Conservation (phyloP, 2,888 invertebrate species). For the Chydorus sphaericus region DNA sequence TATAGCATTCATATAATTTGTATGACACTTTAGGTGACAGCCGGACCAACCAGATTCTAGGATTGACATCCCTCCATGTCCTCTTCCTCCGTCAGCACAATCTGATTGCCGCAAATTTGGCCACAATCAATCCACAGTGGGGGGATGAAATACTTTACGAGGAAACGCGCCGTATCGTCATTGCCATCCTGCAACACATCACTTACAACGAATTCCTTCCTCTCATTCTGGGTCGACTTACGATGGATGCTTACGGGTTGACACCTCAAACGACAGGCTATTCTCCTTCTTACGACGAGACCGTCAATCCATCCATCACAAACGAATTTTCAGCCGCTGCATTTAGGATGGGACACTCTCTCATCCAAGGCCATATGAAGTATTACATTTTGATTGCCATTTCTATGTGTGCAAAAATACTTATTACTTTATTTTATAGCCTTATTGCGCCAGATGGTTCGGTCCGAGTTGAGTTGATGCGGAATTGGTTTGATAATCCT, state of each 20-base stretch:
- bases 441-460: constrained; percentile 12
- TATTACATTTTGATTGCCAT: background rate
- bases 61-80: constrained; percentile 54
- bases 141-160: constrained; percentile 54
- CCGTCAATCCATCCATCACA: constrained; percentile 29
- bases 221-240: constrained; percentile 46
- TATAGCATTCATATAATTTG: constrained; percentile 14
- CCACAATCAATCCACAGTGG: constrained; percentile 54
- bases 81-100: constrained; percentile 68
- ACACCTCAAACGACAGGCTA: constrained; percentile 23
- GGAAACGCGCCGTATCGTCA: constrained; percentile 54
- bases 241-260: constrained; percentile 24
- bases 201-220: constrained; percentile 69
- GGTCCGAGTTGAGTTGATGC: constrained; percentile 18
- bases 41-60: constrained; percentile 52
- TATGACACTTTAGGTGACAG: constrained; percentile 44
- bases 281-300: constrained; percentile 28
- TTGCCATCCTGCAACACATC: constrained; percentile 63
- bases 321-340: constrained; percentile 37
- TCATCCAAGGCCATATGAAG: constrained; percentile 28
- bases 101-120: constrained; percentile 47
- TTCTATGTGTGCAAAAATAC: background rate
- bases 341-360: constrained; percentile 34
- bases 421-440: background rate
- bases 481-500: constrained; percentile 22